phyloP scores from a whole-genome alignment of 2,113 vertebrate species.

The Benitochromis conjunctus region DNA sequence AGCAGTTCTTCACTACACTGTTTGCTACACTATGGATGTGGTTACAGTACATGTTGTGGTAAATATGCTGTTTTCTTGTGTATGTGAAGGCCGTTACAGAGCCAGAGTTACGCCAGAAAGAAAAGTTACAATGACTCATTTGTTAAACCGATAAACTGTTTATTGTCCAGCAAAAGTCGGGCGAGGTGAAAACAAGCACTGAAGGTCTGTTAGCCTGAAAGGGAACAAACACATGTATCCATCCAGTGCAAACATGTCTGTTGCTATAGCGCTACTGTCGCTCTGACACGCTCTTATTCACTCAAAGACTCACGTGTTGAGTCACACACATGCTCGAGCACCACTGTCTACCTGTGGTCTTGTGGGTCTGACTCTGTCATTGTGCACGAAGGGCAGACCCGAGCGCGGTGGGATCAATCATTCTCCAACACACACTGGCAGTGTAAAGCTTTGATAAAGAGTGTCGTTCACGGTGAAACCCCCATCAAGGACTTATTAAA shows the following conservation, averaged over 20 bases:
- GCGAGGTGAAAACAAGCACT: conserved; percentile 59
- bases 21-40: not conserved
- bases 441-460: conserved; percentile 77
- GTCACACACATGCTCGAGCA: not conserved
- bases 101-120: conserved; percentile 33
- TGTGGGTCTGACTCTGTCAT: conserved; percentile 34
- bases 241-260: not conserved
- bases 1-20: not conserved
- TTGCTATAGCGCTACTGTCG: not conserved
- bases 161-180: conserved; percentile 22
- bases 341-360: conserved; percentile 1
- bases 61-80: not conserved
- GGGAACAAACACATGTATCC: conserved; percentile 20
- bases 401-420: conserved; percentile 65
- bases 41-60: not conserved
- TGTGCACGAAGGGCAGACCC: conserved; percentile 60
- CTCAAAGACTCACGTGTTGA: not conserved
- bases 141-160: conserved; percentile 49
- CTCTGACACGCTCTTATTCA: not conserved
- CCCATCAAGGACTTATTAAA: conserved; percentile 77
- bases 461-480: conserved; percentile 67
- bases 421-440: conserved; percentile 47
- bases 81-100: conserved; percentile 1
- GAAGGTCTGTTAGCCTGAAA: not conserved
- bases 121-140: conserved; percentile 42